Evolutionary conservation across 2,797 vertebrate genomes (phyloP).

Genomic region (Malacoraja senta): DNA sequence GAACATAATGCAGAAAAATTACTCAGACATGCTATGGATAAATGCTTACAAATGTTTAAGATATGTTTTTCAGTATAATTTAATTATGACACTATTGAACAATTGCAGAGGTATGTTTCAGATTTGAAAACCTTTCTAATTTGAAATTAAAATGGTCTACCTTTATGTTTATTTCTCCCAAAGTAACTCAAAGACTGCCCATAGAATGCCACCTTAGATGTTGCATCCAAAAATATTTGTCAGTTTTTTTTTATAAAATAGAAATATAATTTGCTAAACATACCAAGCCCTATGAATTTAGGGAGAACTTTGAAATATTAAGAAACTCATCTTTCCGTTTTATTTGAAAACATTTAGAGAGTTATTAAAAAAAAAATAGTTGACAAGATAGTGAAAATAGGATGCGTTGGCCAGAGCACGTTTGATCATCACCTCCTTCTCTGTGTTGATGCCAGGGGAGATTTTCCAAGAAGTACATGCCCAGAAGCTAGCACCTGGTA

Average conservation of each 20-base stretch:
- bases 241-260: no score
- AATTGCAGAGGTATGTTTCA: not conserved
- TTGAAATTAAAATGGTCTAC: not conserved
- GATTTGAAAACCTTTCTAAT: not conserved
- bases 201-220: not conserved
- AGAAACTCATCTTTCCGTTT: not conserved
- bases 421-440: not conserved
- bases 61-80: not conserved
- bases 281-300: not conserved
- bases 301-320: not conserved
- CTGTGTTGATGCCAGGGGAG: not conserved
- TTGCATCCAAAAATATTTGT: no score
- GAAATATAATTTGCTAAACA: not conserved
- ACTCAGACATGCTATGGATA: not conserved
- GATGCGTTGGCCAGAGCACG: not conserved
- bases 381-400: not conserved
- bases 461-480: not conserved
- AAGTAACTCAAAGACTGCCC: not conserved
- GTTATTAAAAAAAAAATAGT: no score
- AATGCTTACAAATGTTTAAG: not conserved
- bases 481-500: not conserved
- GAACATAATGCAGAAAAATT: not conserved
- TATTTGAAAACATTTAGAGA: not conserved
- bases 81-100: not conserved
- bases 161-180: not conserved